Evolutionary conservation across 2,888 invertebrate species (phyloP).

Genomic region (Pediacus dermestoides): DNA sequence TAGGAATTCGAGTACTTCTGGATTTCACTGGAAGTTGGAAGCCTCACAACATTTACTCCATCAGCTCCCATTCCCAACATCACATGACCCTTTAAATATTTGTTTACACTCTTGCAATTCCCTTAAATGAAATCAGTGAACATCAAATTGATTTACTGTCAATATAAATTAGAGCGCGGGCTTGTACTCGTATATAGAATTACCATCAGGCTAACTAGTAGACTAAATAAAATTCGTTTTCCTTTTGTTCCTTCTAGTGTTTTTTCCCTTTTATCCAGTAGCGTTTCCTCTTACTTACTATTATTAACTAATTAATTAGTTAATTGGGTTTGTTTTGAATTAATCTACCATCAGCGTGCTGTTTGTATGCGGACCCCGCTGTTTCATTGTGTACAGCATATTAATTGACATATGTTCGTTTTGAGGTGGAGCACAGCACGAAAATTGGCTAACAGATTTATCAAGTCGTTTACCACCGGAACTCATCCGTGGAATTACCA

Average conservation of each 20-base stretch:
- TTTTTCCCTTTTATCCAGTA: no score
- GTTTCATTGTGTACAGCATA: background rate
- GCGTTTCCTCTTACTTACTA: no score
- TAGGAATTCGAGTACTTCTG: no score
- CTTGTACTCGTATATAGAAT: no score
- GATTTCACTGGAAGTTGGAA: no score
- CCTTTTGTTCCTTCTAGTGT: no score
- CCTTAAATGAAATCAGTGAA: slow-evolving; percentile 27
- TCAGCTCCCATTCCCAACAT: slow-evolving; percentile 1
- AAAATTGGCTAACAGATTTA: no score
- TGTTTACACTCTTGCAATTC: slow-evolving; percentile 23
- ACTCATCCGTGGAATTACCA: no score
- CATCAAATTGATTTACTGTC: slow-evolving; percentile 26
- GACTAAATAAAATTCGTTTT: background rate
- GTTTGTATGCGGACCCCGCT: background rate
- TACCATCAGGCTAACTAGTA: background rate
- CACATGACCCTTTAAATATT: slow-evolving; percentile 17
- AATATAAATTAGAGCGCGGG: slow-evolving; percentile 20
- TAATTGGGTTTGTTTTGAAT: slow-evolving; percentile 5
- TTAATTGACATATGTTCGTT: background rate
- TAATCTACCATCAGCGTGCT: slow-evolving; percentile 2
- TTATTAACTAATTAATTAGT: slow-evolving; percentile 4
- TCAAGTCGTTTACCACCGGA: no score
- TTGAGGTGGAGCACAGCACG: no score
- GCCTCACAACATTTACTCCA: no score